Evolutionary conservation across 2,113 vertebrate genomes (phyloP), one percentile per base, ranked within the genome.

Genomic region (Thunnus maccoyii): DNA sequence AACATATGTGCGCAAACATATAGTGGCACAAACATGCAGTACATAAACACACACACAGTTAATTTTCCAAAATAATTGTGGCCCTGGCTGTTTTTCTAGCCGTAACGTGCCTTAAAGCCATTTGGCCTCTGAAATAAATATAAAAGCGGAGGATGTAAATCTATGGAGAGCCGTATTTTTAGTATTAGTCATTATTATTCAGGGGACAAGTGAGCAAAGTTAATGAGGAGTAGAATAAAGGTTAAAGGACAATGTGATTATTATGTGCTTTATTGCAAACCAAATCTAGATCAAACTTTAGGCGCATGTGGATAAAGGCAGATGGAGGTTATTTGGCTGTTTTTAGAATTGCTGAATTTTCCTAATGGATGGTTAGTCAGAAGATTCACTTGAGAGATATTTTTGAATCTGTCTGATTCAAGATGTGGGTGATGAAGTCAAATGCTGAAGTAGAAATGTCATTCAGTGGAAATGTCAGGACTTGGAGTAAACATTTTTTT

Each of bases 371-470:
- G 69, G 22, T 12, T 36, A 48, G 72, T 72, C 68, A 41, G 76
- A 65, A 57, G 60, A 67, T 60, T 66, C 44, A 67, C 76, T 73
- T 13, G 2, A 22, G 20, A 57, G 25, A 61, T 62, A 62, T 50
- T 60, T 76, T 63, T 66, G 57, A 57, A 79, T 64, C 41, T 55
- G 50, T 64, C 22, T 46, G 67, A 84, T 63, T 81, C 71, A 63
- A 54, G 25, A 78, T 70, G 66, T 61, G 51, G 64, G 68, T 75
- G 64, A 74, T 22, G 27, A 79, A 85, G 80, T 86, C 67, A 89
- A 89, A 86, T 62, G 67, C 36, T 71, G 44, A 66, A 72, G 25
- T 65, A 82, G 63, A 80, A 73, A 80, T 82, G 58, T 76, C 82
- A 56, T 70, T 82, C 17, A 70, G 16, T 55, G 54, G 83, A 81